Evolutionary conservation across 2,888 invertebrate species (phyloP).

Genomic region (Caenorhabditis parvicauda): DNA sequence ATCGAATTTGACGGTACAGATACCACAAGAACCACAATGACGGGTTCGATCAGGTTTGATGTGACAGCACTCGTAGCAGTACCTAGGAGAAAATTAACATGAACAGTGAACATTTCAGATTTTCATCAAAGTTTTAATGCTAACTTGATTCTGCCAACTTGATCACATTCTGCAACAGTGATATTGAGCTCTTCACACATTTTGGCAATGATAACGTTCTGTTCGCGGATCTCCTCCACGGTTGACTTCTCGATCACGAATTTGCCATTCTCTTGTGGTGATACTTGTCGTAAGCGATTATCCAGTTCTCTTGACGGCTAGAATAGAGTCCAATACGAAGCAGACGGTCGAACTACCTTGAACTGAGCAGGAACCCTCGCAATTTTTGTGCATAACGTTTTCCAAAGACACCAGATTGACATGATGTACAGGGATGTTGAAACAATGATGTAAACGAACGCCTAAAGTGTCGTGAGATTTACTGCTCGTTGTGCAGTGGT

Average conservation of each 20-base stretch:
- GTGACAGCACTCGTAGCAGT: slow-evolving; percentile 48
- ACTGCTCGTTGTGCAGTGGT: background rate
- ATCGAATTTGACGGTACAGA: slow-evolving; percentile 47
- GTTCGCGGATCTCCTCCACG: slow-evolving; percentile 21
- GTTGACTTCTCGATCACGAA: slow-evolving; percentile 43
- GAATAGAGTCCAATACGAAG: background rate
- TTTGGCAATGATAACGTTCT: slow-evolving; percentile 29
- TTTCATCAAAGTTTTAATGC: background rate
- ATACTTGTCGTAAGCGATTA: slow-evolving; percentile 32
- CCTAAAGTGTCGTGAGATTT: slow-evolving; percentile 6
- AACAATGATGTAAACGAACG: slow-evolving; percentile 33
- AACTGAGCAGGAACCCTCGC: slow-evolving; percentile 35
- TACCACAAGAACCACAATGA: slow-evolving; percentile 50
- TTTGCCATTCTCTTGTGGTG: slow-evolving; percentile 30
- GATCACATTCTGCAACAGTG: slow-evolving; percentile 32
- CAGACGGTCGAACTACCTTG: slow-evolving; percentile 6
- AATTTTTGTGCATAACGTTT: slow-evolving; percentile 33
- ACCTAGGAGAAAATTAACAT: slow-evolving; percentile 9
- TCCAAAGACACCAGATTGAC: slow-evolving; percentile 40
- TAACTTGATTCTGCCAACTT: slow-evolving; percentile 30
- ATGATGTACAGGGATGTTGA: slow-evolving; percentile 26
- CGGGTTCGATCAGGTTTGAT: slow-evolving; percentile 51
- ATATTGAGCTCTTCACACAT: slow-evolving; percentile 20
- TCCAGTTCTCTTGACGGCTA: slow-evolving; percentile 28
- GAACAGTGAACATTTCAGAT: slow-evolving; percentile 1